Base-by-base conservation (phyloP, 2,113 vertebrate genomes). In the Chaenogobius annularis region DNA sequence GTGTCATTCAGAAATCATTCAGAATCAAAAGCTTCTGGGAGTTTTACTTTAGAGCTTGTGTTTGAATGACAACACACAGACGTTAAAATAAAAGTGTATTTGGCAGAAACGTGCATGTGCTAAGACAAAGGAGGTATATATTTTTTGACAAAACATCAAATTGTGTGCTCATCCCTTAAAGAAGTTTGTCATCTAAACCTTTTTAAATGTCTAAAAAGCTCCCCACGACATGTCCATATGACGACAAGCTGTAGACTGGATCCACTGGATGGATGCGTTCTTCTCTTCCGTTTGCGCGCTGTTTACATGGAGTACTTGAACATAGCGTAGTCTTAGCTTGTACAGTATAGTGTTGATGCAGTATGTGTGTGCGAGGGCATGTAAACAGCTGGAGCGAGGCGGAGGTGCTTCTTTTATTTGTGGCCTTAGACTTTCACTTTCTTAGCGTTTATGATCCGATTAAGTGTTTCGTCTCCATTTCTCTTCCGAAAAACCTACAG, bases 221-320 rank as follows among this genome's bases (percentile, higher is more conserved):
- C 69, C 48, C 62, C 67, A 80, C 8, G 37, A 40, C 6, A 5
- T 40, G 37, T 72, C 40, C 11, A 55, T 75, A 67, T 74, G 78
- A 77, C 74, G 61, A 72, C 70, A 68, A 84, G 81, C 85, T 85
- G 82, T 84, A 87, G 81, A 86, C 75, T 74, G 67, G 40, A 15
- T 84, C 73, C 68, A 81, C 44, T 75, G 61, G 63, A 56, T 37
- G 20, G 69, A 40, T 48, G 44, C 64, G 83, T 81, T 22, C 31
- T 84, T 86, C 81, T 79, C 72, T 83, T 86, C 87, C 73, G 69
- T 87, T 83, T 68, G 75, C 81, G 85, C 75, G 79, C 82, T 54
- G 87, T 91, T 91, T 88, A 90, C 87, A 87, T 84, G 69, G 73
- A 85, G 86, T 91, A 90, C 90, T 91, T 92, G 90, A 92, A 91